Percentiles rank a stretch among this genome's conserved stretches.
Conservation (phyloP, 2,888 invertebrate genomes). For the Agrochola circellaris region DNA sequence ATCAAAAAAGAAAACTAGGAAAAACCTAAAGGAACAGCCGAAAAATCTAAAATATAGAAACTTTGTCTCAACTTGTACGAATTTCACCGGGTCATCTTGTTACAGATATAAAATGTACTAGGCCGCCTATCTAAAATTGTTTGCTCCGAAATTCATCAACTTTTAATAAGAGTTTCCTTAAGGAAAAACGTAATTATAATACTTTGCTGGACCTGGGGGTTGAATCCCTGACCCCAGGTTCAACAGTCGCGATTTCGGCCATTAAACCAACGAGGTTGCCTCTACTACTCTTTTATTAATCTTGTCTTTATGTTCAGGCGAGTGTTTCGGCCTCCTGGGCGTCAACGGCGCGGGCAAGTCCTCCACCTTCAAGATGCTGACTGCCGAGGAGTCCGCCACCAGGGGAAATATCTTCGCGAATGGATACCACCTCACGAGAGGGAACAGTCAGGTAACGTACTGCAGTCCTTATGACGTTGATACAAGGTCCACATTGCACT, state of each 20-base stretch:
- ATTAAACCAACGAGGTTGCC: background rate
- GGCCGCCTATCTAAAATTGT: background rate
- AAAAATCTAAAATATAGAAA: no score
- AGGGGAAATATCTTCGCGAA: conserved; percentile 86
- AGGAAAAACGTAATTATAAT: background rate
- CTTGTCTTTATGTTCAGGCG: conserved; percentile 82
- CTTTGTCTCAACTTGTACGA: no score
- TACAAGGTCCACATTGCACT: no score
- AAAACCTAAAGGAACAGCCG: no score
- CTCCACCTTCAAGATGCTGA: conserved; percentile 96
- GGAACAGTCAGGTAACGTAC: conserved; percentile 14
- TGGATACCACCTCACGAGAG: conserved; percentile 71
- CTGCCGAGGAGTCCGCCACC: conserved; percentile 91
- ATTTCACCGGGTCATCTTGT: no score
- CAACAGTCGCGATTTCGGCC: background rate
- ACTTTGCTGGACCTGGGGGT: background rate
- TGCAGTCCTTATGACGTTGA: background rate
- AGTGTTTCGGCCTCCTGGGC: conserved; percentile 96
- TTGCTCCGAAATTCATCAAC: background rate
- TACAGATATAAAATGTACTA: background rate
- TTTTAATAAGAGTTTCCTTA: no score
- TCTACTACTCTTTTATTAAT: background rate
- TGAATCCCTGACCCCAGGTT: background rate
- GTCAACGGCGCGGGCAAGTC: conserved; percentile 97
- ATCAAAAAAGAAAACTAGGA: no score